These are phyloP conservation scores for Pseudochirops corinnae DNA, from an alignment of 2,797 vertebrate species.

Conservation along the genomic window DNA sequence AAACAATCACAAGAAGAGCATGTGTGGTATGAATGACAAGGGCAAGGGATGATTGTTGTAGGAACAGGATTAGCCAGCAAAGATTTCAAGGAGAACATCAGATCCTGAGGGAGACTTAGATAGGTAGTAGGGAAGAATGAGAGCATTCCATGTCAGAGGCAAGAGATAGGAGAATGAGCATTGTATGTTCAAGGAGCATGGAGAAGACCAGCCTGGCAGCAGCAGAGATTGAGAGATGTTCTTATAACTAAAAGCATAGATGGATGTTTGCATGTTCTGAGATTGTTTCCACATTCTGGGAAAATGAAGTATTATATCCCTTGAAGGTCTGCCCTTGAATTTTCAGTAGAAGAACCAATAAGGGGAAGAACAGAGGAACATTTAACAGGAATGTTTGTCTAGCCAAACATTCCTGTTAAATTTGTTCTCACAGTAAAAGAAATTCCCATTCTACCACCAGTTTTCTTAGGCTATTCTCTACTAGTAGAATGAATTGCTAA, in stretches of 20 bases:
- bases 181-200: background rate
- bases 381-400: background rate
- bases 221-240: background rate
- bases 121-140: background rate
- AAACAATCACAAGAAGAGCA: background rate
- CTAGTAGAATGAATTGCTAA: background rate
- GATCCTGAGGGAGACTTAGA: background rate
- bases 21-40: background rate
- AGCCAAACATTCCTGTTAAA: background rate
- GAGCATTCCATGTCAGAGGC: background rate
- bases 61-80: background rate
- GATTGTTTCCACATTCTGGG: background rate
- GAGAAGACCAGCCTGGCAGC: background rate
- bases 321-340: background rate
- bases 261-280: background rate
- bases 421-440: background rate
- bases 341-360: background rate
- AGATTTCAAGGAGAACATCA: background rate
- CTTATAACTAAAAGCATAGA: background rate
- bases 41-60: background rate
- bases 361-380: background rate
- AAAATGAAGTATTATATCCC: background rate
- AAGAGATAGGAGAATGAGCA: background rate
- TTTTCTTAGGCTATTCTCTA: background rate
- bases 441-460: background rate